Conservation (phyloP, 2,113 vertebrate species). For the Colius striatus region DNA sequence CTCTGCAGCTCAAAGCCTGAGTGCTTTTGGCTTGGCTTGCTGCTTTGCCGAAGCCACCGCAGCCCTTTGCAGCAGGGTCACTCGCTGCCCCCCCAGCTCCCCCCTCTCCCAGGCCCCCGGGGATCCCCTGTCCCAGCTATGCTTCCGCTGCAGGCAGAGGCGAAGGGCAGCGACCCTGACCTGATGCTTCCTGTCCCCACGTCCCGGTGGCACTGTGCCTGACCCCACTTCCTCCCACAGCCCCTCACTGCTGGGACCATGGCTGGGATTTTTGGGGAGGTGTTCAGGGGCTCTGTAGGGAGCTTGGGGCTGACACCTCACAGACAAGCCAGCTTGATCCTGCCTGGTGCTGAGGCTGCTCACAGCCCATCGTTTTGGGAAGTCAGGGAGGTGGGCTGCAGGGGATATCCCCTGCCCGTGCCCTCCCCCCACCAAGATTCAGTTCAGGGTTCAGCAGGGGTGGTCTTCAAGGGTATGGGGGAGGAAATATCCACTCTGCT, state of each 20-base stretch:
- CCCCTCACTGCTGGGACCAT: neutral
- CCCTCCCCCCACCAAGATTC: neutral
- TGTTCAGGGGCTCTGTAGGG: neutral
- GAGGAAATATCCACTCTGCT: neutral
- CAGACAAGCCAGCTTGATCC: neutral
- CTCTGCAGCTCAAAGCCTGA: neutral
- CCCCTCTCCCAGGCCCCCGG: neutral
- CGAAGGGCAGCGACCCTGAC: neutral
- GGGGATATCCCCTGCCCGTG: neutral
- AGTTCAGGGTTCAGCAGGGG: neutral
- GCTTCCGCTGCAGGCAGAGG: constrained; percentile 9
- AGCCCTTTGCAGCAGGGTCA: neutral
- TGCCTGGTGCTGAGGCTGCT: neutral
- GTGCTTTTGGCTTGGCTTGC: rapidly evolving
- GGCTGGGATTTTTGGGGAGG: rapidly evolving
- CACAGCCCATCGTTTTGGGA: neutral
- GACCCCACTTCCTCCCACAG: neutral
- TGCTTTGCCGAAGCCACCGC: neutral
- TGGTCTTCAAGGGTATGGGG: neutral
- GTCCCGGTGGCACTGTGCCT: neutral
- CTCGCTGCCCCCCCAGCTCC: neutral
- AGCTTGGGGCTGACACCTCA: neutral
- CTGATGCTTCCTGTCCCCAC: neutral
- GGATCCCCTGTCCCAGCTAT: neutral
- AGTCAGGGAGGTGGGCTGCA: neutral